Evolutionary conservation across 2,113 vertebrate species (phyloP).

Genomic region (Microtus oregoni): DNA sequence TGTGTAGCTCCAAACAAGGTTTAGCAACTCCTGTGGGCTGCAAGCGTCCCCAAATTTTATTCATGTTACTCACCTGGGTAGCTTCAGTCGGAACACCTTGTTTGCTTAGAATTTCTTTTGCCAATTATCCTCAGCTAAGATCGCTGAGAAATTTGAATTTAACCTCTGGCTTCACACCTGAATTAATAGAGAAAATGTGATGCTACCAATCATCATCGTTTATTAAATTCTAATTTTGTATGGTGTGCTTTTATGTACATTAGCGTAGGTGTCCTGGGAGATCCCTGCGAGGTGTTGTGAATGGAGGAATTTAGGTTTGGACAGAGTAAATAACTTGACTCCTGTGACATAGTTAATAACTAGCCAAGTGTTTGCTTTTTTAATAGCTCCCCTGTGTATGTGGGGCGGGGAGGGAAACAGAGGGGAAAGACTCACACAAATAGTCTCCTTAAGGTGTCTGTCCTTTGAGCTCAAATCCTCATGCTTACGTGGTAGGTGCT

Average conservation of each 20-base stretch:
- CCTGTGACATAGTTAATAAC: neutral
- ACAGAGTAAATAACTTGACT: neutral
- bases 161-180: neutral
- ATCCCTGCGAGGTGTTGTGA: neutral
- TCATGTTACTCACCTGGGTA: neutral
- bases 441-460: too few species aligned
- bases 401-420: neutral
- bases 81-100: neutral
- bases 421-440: neutral
- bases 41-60: neutral
- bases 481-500: too few species aligned
- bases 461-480: neutral
- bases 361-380: neutral
- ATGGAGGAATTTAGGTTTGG: constrained; percentile 6
- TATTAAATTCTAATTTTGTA: neutral
- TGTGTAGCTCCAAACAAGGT: neutral
- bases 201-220: neutral
- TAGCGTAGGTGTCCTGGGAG: neutral
- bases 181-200: neutral
- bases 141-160: constrained; percentile 14
- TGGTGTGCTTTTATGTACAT: constrained; percentile 27
- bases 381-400: neutral
- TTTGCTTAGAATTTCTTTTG: constrained; percentile 17
- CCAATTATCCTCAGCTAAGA: neutral
- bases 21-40: neutral